Evolutionary conservation across 2,797 vertebrate species (phyloP).

Genomic region (Intellagama lesueurii): DNA sequence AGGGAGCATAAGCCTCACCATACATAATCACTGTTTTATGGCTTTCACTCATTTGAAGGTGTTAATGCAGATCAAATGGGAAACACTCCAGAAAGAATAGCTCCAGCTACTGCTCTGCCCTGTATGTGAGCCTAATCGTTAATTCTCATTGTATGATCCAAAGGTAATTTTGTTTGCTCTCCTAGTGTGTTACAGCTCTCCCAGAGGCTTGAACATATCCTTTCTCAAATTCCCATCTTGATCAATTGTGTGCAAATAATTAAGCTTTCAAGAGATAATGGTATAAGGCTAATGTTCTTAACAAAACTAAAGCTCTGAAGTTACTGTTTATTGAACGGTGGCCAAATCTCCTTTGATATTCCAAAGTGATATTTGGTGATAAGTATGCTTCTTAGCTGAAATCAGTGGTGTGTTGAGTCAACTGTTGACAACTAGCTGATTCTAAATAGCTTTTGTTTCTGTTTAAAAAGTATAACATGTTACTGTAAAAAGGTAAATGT

Average conservation of each 20-base stretch:
- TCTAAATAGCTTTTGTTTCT: slow-evolving; percentile 32
- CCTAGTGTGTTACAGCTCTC: slow-evolving; percentile 82
- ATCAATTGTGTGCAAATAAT: slow-evolving; percentile 91
- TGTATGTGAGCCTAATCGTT: slow-evolving; percentile 72
- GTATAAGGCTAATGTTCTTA: slow-evolving; percentile 81
- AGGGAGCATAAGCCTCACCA: slow-evolving; percentile 74
- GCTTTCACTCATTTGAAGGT: slow-evolving; percentile 80
- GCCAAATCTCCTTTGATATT: slow-evolving; percentile 78
- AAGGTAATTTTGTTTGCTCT: slow-evolving; percentile 85
- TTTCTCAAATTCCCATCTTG: slow-evolving; percentile 83
- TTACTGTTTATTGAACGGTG: slow-evolving; percentile 73
- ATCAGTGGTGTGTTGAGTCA: neutral
- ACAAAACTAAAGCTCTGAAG: slow-evolving; percentile 76
- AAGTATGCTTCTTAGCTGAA: slow-evolving; percentile 57
- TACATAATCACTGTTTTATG: slow-evolving; percentile 82
- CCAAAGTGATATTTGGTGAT: slow-evolving; percentile 69
- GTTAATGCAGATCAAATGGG: slow-evolving; percentile 86
- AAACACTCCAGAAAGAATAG: slow-evolving; percentile 78
- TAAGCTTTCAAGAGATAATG: slow-evolving; percentile 87
- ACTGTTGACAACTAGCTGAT: slow-evolving; percentile 46
- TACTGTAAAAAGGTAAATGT: neutral
- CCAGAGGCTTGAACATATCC: slow-evolving; percentile 76
- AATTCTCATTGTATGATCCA: slow-evolving; percentile 82
- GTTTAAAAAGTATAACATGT: neutral
- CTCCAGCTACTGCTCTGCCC: slow-evolving; percentile 69